A percentile compares a stretch with the other conserved stretches of the same genome.
Conservation (phyloP, 2,888 invertebrate genomes). For the Eristalinus sepulchralis region DNA sequence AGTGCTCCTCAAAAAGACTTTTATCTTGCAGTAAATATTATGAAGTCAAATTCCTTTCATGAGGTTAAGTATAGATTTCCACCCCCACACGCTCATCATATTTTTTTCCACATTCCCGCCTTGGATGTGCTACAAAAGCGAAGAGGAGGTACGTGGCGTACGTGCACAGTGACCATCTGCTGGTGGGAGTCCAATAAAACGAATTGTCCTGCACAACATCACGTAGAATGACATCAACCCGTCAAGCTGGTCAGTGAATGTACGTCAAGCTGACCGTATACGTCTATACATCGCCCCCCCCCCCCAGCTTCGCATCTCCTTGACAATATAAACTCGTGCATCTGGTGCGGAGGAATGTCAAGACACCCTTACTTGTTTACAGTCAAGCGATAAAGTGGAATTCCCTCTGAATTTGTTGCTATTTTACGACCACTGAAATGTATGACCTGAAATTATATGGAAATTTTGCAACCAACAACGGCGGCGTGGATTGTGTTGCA, state of each 20-base stretch:
- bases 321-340: slow-evolving; percentile 10
- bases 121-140: background rate
- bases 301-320: background rate
- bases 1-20: background rate
- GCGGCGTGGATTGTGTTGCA: background rate
- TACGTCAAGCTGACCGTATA: slow-evolving; percentile 6
- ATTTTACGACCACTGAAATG: slow-evolving; percentile 18
- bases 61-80: background rate
- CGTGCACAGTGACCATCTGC: background rate
- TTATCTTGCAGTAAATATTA: background rate
- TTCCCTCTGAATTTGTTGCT: slow-evolving; percentile 9
- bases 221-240: slow-evolving; percentile 28
- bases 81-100: background rate
- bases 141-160: background rate
- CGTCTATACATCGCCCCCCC: background rate
- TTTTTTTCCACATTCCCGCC: background rate
- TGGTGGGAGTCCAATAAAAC: background rate
- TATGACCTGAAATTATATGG: background rate
- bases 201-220: slow-evolving; percentile 24
- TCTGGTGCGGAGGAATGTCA: background rate
- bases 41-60: background rate
- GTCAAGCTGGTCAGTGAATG: background rate
- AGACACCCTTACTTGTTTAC: slow-evolving; percentile 2
- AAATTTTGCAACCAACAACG: slow-evolving; percentile 12
- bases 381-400: slow-evolving; percentile 14